A percentile compares a stretch with the other conserved stretches of the same genome.
These are phyloP conservation scores for Probosciger aterrimus DNA, from an alignment of 2,113 vertebrate species.

Conservation along the genomic window DNA sequence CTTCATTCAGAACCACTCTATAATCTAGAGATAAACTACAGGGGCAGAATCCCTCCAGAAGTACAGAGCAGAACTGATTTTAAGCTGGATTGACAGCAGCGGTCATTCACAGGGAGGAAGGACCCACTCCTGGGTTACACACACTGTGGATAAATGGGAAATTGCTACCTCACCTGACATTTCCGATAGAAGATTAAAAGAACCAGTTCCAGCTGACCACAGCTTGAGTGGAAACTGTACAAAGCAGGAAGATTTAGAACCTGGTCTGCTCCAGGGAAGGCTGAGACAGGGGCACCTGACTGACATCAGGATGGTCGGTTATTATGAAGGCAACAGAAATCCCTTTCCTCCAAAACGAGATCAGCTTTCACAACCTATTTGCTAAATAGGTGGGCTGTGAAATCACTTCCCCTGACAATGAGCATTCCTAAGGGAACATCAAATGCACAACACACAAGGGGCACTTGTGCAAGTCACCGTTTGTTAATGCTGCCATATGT, in stretches of 20 bases:
- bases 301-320: not conserved
- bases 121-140: not conserved
- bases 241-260: not conserved
- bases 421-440: not conserved
- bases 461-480: slow-evolving; percentile 5
- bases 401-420: slow-evolving; percentile 24
- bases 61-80: not conserved
- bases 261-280: not conserved
- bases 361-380: slow-evolving; percentile 13
- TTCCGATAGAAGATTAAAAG: slow-evolving; percentile 14
- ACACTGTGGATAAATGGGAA: slow-evolving; percentile 24
- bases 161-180: slow-evolving; percentile 33
- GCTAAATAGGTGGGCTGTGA: slow-evolving; percentile 22
- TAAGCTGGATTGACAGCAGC: not conserved
- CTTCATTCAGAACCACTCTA: not conserved
- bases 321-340: not conserved
- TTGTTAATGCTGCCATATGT: not conserved
- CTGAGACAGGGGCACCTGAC: not conserved
- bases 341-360: not conserved
- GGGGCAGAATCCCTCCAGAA: not conserved
- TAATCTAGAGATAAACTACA: not conserved
- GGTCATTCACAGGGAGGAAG: not conserved
- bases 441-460: not conserved
- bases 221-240: not conserved
- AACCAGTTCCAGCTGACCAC: slow-evolving; percentile 19